Percentiles rank a stretch among this genome's conserved stretches.
These are phyloP conservation scores for cattle (Bos taurus) DNA, from an alignment of 2,113 vertebrate species.

Conservation along the genomic window DNA sequence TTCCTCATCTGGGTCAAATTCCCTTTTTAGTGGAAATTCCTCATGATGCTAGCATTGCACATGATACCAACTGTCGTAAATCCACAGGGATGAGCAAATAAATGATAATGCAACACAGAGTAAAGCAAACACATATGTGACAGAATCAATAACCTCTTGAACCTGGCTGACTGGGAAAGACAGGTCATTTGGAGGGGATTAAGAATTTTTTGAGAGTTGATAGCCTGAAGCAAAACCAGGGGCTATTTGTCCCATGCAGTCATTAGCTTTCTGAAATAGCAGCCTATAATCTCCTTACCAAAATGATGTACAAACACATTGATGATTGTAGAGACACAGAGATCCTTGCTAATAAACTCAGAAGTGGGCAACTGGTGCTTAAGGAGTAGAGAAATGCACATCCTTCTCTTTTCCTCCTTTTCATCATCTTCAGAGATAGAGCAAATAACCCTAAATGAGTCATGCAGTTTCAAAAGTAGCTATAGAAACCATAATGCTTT, in stretches of 20 bases:
- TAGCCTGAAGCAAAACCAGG: background rate
- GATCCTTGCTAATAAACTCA: background rate
- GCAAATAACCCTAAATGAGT: background rate
- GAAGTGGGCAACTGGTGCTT: background rate
- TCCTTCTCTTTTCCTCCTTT: background rate
- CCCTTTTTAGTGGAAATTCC: background rate
- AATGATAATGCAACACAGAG: background rate
- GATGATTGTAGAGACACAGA: background rate
- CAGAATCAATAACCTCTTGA: constrained; percentile 11
- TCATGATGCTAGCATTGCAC: background rate
- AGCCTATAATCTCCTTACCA: background rate
- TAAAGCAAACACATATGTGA: background rate
- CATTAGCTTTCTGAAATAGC: constrained; percentile 35
- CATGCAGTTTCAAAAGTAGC: background rate
- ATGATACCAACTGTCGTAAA: constrained; percentile 3
- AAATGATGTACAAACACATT: background rate
- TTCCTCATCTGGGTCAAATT: background rate
- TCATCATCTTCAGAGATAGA: background rate
- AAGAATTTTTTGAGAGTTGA: background rate
- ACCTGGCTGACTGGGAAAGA: background rate
- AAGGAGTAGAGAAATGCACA: background rate
- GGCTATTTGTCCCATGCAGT: background rate
- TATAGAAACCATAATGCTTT: background rate
- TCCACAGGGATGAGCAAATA: constrained; percentile 32
- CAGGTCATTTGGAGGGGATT: constrained; percentile 8